Conservation (phyloP, 2,888 invertebrate genomes). For the Napeogenes inachia region DNA sequence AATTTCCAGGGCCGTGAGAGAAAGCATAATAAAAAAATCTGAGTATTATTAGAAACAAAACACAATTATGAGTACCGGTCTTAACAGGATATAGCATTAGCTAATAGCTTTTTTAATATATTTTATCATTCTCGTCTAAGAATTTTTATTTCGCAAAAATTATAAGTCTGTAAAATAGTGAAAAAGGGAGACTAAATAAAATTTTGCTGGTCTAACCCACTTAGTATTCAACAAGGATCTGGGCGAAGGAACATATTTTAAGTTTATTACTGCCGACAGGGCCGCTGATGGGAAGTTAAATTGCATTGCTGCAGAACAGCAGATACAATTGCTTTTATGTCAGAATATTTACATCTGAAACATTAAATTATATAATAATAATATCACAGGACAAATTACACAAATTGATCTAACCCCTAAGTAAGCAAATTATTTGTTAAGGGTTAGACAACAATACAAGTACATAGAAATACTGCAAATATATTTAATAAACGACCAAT, state of each 20-base stretch:
- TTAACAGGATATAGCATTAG: no score
- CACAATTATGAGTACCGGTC: no score
- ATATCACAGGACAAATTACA: no score
- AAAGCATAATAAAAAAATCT: no score
- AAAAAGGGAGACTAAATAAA: slow-evolving; percentile 23
- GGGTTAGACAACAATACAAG: no score
- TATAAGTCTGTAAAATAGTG: slow-evolving; percentile 2
- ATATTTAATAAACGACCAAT: no score
- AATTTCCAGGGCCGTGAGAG: no score
- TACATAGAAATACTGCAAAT: no score
- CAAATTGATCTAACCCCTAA: no score
- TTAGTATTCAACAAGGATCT: slow-evolving; percentile 58
- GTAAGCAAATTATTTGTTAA: no score
- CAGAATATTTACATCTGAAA: neutral
- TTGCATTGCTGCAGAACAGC: slow-evolving; percentile 41
- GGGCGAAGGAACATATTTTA: slow-evolving; percentile 63
- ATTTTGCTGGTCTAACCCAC: slow-evolving; percentile 36
- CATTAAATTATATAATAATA: no score
- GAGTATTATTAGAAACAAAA: no score
- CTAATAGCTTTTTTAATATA: neutral
- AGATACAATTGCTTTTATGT: neutral
- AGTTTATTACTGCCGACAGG: slow-evolving; percentile 63
- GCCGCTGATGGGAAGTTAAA: slow-evolving; percentile 53
- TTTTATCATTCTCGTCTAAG: neutral
- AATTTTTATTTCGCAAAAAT: neutral